Evolutionary conservation across 2,888 invertebrate species (phyloP).

Genomic region (Petrolisthes manimaculis): DNA sequence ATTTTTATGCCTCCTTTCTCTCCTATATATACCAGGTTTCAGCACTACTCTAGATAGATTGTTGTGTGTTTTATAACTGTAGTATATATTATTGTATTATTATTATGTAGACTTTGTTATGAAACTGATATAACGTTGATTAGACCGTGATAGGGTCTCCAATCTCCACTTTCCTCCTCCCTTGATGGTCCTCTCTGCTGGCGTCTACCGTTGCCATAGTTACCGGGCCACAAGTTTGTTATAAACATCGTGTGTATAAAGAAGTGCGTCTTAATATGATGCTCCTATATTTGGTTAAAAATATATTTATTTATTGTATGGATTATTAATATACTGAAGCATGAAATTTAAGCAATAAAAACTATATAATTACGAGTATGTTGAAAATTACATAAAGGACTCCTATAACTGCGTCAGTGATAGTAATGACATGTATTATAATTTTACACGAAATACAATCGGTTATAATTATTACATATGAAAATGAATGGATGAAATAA

Average conservation of each 20-base stretch:
- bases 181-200: too few species aligned
- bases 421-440: too few species aligned
- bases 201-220: constrained; percentile 43
- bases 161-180: too few species aligned
- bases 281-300: not conserved
- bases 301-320: not conserved
- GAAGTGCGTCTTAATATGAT: not conserved
- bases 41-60: not conserved
- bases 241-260: not conserved
- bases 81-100: not conserved
- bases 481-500: too few species aligned
- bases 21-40: not conserved
- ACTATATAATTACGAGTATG: too few species aligned
- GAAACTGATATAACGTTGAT: too few species aligned
- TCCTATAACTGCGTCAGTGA: too few species aligned
- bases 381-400: too few species aligned
- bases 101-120: too few species aligned
- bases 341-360: not conserved
- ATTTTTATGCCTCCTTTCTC: not conserved
- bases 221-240: not conserved
- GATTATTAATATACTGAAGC: not conserved
- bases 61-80: not conserved
- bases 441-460: too few species aligned
- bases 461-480: too few species aligned
- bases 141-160: too few species aligned